A percentile compares a stretch with the other conserved stretches of the same genome.
These are phyloP conservation scores for Dendroctonus valens DNA, from an alignment of 1,140 invertebrate genomes.

Conservation along the genomic window DNA sequence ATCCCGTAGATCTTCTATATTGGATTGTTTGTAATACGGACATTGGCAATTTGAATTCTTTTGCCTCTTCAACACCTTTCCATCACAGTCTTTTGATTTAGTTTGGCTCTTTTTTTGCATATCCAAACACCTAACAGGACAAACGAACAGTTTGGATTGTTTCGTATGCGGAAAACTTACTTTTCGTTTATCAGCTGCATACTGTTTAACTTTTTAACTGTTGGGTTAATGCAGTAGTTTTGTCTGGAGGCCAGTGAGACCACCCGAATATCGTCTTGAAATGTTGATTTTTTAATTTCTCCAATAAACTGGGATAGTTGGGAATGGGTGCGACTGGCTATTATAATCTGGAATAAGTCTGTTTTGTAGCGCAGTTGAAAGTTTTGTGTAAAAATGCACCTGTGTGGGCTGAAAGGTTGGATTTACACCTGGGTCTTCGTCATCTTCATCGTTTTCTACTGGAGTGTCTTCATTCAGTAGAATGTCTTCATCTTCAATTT, in stretches of 20 bases:
- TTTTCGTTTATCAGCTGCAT: conserved; percentile 88
- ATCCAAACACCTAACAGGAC: conserved; percentile 70
- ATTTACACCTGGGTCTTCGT: conserved; percentile 17
- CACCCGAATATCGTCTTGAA: conserved; percentile 69
- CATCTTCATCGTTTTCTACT: conserved; percentile 19
- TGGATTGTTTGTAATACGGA: conserved; percentile 65
- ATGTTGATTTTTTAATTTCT: conserved; percentile 85
- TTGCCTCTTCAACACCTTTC: conserved; percentile 62
- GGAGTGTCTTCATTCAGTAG: conserved; percentile 41
- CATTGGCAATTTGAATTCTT: conserved; percentile 57
- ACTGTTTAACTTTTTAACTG: conserved; percentile 74
- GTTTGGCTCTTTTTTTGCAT: conserved; percentile 71
- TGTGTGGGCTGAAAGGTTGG: conserved; percentile 12
- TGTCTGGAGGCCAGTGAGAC: conserved; percentile 87
- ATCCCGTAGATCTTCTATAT: conserved; percentile 65
- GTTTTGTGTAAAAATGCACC: neutral
- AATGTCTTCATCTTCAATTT: conserved; percentile 39
- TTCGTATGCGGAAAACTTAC: conserved; percentile 45
- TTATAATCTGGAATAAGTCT: conserved; percentile 73
- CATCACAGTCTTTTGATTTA: conserved; percentile 59
- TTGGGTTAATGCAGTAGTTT: conserved; percentile 88
- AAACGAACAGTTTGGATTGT: conserved; percentile 6
- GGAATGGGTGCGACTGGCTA: conserved; percentile 95
- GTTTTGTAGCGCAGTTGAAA: neutral
- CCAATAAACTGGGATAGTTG: conserved; percentile 92